A percentile compares a stretch with the other conserved stretches of the same genome.
phyloP scores from a whole-genome alignment of 2,797 vertebrate species.

The Acanthiza pusilla region DNA sequence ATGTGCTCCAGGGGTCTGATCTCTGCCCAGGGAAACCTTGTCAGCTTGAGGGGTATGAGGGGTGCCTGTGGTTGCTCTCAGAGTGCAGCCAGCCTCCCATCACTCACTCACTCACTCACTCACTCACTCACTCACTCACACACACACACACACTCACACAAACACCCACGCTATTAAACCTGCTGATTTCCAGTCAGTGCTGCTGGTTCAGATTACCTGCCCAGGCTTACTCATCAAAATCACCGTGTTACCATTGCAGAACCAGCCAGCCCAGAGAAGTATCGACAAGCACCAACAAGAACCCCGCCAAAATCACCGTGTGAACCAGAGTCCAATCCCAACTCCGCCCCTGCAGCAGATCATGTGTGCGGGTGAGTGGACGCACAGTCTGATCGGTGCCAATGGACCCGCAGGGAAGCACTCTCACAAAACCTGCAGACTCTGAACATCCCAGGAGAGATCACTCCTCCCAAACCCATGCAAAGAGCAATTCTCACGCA shows the following conservation, averaged over 20 bases:
- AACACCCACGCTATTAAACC: background rate
- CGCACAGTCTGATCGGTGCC: background rate
- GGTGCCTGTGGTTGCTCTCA: background rate
- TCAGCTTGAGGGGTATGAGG: background rate
- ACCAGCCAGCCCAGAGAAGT: slow-evolving; percentile 62
- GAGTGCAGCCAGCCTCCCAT: background rate
- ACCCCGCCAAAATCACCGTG: slow-evolving; percentile 62
- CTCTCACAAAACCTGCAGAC: slow-evolving; percentile 58
- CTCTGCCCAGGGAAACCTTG: background rate
- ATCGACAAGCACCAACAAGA: slow-evolving; percentile 70
- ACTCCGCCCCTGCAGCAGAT: slow-evolving; percentile 50
- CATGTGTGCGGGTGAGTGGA: slow-evolving; percentile 35
- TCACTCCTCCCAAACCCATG: slow-evolving; percentile 59
- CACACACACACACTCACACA: background rate
- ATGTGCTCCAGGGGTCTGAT: background rate
- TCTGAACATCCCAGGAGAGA: slow-evolving; percentile 43
- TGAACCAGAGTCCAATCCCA: slow-evolving; percentile 52
- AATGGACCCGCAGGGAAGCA: slow-evolving; percentile 34
- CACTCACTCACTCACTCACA: background rate
- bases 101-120: background rate
- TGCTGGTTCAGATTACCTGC: slow-evolving; percentile 42
- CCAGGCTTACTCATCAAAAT: slow-evolving; percentile 54
- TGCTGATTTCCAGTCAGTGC: slow-evolving; percentile 18
- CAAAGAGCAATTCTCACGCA: slow-evolving; percentile 58
- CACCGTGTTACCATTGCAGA: slow-evolving; percentile 1